These are phyloP conservation scores for Mastomys coucha DNA, from an alignment of 2,113 vertebrate genomes.

Conservation along the genomic window DNA sequence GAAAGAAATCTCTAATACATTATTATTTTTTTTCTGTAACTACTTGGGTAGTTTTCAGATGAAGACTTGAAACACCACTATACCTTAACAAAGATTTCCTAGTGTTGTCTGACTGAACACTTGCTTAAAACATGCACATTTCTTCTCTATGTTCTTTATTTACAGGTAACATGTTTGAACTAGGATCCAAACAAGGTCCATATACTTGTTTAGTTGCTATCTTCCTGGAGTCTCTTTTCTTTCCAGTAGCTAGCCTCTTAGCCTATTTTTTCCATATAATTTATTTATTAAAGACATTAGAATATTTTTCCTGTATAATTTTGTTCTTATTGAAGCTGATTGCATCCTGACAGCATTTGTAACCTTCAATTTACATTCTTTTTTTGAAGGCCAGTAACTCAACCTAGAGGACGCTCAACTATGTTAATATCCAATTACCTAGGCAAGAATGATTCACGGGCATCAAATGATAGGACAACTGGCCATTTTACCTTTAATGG, in stretches of 20 bases:
- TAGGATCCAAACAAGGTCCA: not conserved
- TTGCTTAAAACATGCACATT: not conserved
- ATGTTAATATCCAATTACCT: conserved; percentile 29
- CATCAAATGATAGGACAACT: not conserved
- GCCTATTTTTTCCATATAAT: not conserved
- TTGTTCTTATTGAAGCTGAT: conserved; percentile 37
- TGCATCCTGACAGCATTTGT: not conserved
- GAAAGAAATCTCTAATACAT: not conserved
- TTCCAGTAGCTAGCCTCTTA: accelerated
- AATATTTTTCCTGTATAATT: not conserved
- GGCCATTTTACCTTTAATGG: not conserved
- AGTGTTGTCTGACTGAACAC: not conserved
- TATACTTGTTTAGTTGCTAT: not conserved
- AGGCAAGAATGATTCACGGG: conserved; percentile 50
- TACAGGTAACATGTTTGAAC: conserved; percentile 25
- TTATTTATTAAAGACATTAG: conserved; percentile 46
- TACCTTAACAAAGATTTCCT: not conserved
- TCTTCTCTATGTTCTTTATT: not conserved
- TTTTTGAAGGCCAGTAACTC: conserved; percentile 21
- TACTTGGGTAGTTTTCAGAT: conserved; percentile 11
- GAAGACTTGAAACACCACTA: conserved; percentile 11
- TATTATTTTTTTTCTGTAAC: not conserved
- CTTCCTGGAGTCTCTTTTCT: conserved; percentile 39
- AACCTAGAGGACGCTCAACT: conserved; percentile 21
- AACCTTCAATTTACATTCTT: not conserved